These are phyloP conservation scores for Mionectes macconnelli DNA, from an alignment of 2,113 vertebrate species.

Conservation along the genomic window DNA sequence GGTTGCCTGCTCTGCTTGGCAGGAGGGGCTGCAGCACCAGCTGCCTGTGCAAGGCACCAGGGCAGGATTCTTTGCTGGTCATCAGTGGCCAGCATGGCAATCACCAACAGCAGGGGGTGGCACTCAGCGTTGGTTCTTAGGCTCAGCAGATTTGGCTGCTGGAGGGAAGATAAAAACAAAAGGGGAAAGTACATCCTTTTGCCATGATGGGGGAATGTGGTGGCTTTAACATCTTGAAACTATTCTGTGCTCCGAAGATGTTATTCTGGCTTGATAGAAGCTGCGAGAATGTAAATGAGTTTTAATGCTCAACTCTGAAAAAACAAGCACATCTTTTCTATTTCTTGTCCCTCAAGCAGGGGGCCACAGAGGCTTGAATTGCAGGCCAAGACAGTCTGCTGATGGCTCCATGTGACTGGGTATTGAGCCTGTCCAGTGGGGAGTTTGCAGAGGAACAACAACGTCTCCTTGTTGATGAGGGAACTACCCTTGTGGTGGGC, in stretches of 20 bases:
- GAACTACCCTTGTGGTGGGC: not conserved
- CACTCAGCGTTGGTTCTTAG: not conserved
- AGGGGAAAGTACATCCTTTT: not conserved
- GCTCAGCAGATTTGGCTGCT: not conserved
- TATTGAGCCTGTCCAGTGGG: not conserved
- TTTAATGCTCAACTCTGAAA: not conserved
- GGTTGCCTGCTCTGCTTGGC: not conserved
- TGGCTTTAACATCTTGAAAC: not conserved
- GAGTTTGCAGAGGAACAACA: not conserved
- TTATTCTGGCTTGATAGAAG: not conserved
- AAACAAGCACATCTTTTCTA: accelerated
- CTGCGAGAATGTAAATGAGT: not conserved
- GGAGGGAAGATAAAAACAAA: not conserved
- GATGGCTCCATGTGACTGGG: not conserved
- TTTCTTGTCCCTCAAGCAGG: not conserved
- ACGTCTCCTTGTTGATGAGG: not conserved
- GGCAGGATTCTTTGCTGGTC: not conserved
- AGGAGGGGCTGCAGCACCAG: not conserved
- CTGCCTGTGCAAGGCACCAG: not conserved
- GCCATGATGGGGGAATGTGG: not conserved
- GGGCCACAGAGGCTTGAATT: not conserved
- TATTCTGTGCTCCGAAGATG: not conserved
- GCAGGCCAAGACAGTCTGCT: not conserved
- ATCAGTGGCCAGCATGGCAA: not conserved
- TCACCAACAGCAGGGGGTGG: not conserved